phyloP scores from a whole-genome alignment of 2,888 invertebrate species.

The Epinotia brunnichana region DNA sequence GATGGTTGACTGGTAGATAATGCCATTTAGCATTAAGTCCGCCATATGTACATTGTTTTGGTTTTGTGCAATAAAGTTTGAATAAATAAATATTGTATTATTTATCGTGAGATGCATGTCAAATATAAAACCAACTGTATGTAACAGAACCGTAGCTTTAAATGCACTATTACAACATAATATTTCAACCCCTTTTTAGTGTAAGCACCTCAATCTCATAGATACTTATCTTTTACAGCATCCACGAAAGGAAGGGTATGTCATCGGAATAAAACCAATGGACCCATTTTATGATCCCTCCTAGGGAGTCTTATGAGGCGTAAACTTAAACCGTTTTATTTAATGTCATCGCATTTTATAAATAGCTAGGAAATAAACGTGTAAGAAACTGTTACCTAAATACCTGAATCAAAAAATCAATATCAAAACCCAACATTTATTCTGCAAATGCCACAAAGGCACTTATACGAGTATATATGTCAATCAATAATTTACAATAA shows the following conservation, averaged over 20 bases:
- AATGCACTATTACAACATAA: not conserved
- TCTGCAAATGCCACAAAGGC: too few relatives aligned
- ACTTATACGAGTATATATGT: too few relatives aligned
- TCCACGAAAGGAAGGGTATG: slow-evolving; percentile 34
- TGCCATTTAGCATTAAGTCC: too few relatives aligned
- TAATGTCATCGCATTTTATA: slow-evolving; percentile 10
- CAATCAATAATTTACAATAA: too few relatives aligned
- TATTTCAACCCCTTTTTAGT: not conserved
- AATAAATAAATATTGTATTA: too few relatives aligned
- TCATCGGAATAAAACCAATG: slow-evolving; percentile 43
- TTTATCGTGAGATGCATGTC: too few relatives aligned
- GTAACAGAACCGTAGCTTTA: not conserved
- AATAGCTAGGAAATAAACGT: not conserved
- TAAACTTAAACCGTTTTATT: slow-evolving; percentile 28
- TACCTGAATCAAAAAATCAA: too few relatives aligned
- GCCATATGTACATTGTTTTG: too few relatives aligned
- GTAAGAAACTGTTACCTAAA: not conserved
- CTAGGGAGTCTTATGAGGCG: slow-evolving; percentile 26
- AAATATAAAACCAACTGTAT: not conserved
- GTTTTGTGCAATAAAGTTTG: too few relatives aligned
- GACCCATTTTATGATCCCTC: slow-evolving; percentile 36
- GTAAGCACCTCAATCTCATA: slow-evolving; percentile 4
- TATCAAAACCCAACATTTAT: too few relatives aligned
- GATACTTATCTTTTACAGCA: slow-evolving; percentile 38
- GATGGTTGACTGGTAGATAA: too few relatives aligned